Percentiles rank a stretch among this genome's conserved stretches.
phyloP scores from a whole-genome alignment of 2,888 invertebrate species.

The Calliopum simillimum region DNA sequence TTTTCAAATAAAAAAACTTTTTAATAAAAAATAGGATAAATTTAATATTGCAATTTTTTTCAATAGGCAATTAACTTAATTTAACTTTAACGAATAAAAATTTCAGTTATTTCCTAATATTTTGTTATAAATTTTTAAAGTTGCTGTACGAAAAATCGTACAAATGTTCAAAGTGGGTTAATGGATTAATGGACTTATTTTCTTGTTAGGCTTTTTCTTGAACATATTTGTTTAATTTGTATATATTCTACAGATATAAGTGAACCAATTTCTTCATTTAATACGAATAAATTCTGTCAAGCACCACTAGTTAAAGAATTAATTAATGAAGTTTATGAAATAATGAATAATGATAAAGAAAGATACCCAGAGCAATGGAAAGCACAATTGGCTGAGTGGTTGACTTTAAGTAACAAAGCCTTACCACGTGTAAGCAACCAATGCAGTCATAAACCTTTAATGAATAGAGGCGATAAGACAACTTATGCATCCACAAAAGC shows the following conservation, averaged over 20 bases:
- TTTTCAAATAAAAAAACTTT: too few species aligned
- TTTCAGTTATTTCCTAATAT: too few species aligned
- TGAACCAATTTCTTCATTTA: constrained; percentile 74
- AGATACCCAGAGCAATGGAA: constrained; percentile 54
- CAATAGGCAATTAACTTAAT: too few species aligned
- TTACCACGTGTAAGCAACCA: constrained; percentile 54
- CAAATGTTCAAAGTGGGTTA: constrained; percentile 58
- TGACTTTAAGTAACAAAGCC: constrained; percentile 49
- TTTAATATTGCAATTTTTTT: too few species aligned
- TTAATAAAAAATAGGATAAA: too few species aligned
- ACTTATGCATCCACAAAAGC: constrained; percentile 43
- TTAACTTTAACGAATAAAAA: too few species aligned
- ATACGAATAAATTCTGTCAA: constrained; percentile 48
- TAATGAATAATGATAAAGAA: constrained; percentile 47
- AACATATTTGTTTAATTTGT: background rate
- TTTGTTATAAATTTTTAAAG: too few species aligned
- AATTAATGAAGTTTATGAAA: constrained; percentile 51
- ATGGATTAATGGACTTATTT: background rate
- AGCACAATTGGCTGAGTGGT: constrained; percentile 51
- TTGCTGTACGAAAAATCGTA: too few species aligned
- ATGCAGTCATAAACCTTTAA: constrained; percentile 44
- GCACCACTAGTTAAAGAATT: constrained; percentile 52
- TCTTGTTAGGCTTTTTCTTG: too few species aligned
- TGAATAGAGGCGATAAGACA: constrained; percentile 44
- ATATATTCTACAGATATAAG: constrained; percentile 73